phyloP scores from a whole-genome alignment of 2,113 vertebrate genomes.

The Gnathonemus echidnorhynchus region DNA sequence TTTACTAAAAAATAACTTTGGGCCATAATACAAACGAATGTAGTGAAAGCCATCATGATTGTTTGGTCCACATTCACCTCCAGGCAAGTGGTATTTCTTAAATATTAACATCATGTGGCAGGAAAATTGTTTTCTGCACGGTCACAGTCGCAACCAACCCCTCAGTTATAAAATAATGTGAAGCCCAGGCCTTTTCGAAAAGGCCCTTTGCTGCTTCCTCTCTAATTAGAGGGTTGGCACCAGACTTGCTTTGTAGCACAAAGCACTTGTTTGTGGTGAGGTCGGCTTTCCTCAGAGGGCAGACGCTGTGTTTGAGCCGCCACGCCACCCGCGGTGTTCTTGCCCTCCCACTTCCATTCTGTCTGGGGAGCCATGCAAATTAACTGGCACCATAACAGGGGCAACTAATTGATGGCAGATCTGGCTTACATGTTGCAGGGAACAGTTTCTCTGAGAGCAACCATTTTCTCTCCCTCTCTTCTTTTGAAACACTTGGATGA shows the following conservation, averaged over 20 bases:
- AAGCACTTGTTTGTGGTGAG: not conserved
- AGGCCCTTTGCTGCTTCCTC: not conserved
- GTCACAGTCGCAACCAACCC: not conserved
- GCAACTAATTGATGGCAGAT: conserved; percentile 5
- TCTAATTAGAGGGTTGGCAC: not conserved
- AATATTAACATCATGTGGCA: not conserved
- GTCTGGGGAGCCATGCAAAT: conserved; percentile 9
- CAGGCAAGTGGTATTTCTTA: not conserved
- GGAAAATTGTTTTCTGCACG: not conserved
- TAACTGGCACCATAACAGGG: not conserved
- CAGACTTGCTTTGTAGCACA: not conserved
- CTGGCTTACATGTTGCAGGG: not conserved
- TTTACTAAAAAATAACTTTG: not conserved
- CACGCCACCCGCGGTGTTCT: not conserved
- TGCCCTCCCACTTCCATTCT: conserved; percentile 6
- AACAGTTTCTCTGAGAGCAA: not conserved
- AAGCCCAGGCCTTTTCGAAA: not conserved
- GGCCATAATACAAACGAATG: not conserved
- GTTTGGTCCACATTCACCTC: not conserved
- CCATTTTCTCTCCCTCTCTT: not conserved
- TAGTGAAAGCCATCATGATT: not conserved
- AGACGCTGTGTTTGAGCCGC: not conserved
- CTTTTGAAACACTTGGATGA: not conserved
- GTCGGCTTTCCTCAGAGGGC: not conserved
- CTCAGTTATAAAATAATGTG: not conserved